phyloP scores from a whole-genome alignment of 2,888 invertebrate species.

The Disparrhopalites patrizii region DNA sequence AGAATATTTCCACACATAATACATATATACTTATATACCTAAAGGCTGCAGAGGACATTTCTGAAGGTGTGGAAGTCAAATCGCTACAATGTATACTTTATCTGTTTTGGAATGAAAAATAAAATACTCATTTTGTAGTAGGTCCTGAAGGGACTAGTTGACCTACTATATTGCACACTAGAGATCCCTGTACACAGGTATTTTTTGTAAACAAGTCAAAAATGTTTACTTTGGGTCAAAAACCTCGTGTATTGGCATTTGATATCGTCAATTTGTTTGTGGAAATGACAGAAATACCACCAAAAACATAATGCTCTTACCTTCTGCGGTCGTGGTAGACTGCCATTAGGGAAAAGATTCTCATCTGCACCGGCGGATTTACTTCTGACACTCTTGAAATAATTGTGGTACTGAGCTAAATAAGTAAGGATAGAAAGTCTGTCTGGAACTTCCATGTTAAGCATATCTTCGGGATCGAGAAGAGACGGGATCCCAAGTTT shows the following conservation, averaged over 20 bases:
- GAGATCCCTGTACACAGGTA: neutral
- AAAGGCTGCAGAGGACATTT: no score
- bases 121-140: no score
- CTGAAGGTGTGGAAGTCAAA: no score
- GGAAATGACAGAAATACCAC: neutral
- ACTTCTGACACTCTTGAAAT: conserved; percentile 41
- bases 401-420: conserved; percentile 44
- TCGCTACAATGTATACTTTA: no score
- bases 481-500: conserved; percentile 46
- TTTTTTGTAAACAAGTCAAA: neutral
- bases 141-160: no score
- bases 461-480: conserved; percentile 44
- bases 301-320: neutral
- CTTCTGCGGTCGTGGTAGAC: conserved; percentile 4
- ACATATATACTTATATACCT: no score
- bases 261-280: neutral
- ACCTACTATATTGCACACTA: neutral
- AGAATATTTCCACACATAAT: no score
- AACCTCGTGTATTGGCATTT: neutral
- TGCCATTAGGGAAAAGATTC: neutral
- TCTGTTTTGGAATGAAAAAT: no score
- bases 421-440: conserved; percentile 46
- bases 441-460: conserved; percentile 45
- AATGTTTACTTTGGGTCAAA: neutral
- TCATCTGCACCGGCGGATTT: conserved; percentile 22